These are phyloP conservation scores for Cyclophora albipunctata DNA, from an alignment of 2,888 invertebrate species.

Conservation along the genomic window DNA sequence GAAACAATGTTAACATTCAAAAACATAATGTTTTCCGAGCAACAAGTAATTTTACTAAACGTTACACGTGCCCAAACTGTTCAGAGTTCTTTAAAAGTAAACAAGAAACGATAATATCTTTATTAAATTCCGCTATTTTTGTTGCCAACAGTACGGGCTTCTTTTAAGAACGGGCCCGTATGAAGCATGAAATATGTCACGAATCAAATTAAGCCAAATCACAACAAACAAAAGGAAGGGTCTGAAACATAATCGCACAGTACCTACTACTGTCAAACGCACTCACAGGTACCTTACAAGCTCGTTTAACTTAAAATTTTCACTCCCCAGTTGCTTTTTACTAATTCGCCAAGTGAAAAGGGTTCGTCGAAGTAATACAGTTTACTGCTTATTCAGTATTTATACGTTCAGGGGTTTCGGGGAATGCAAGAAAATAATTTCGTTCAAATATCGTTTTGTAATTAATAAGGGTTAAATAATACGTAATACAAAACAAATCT, in stretches of 20 bases:
- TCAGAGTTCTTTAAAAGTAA: too few species aligned
- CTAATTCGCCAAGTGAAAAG: conserved; percentile 76
- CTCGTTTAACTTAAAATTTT: conserved; percentile 74
- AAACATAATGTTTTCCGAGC: too few species aligned
- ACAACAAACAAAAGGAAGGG: conserved; percentile 69
- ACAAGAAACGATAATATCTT: too few species aligned
- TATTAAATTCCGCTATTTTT: too few species aligned
- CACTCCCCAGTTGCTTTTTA: conserved; percentile 75
- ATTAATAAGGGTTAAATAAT: conserved; percentile 4
- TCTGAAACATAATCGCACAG: conserved; percentile 68
- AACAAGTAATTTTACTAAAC: too few species aligned
- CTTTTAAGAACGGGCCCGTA: too few species aligned
- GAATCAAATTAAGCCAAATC: conserved; percentile 68
- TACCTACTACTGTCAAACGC: conserved; percentile 71
- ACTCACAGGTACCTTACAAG: conserved; percentile 65
- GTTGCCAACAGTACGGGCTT: too few species aligned
- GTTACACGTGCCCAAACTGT: too few species aligned
- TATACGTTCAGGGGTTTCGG: conserved; percentile 66
- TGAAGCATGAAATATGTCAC: conserved; percentile 51
- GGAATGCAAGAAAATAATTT: conserved; percentile 52
- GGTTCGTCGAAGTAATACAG: conserved; percentile 75
- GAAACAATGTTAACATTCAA: too few species aligned
- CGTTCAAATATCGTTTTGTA: conserved; percentile 20
- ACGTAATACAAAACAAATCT: too few species aligned
- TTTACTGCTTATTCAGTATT: conserved; percentile 76